Evolutionary conservation across 2,888 invertebrate genomes (phyloP), one percentile per base, ranked within the genome.

Genomic region (Himalopsyche tibetana): DNA sequence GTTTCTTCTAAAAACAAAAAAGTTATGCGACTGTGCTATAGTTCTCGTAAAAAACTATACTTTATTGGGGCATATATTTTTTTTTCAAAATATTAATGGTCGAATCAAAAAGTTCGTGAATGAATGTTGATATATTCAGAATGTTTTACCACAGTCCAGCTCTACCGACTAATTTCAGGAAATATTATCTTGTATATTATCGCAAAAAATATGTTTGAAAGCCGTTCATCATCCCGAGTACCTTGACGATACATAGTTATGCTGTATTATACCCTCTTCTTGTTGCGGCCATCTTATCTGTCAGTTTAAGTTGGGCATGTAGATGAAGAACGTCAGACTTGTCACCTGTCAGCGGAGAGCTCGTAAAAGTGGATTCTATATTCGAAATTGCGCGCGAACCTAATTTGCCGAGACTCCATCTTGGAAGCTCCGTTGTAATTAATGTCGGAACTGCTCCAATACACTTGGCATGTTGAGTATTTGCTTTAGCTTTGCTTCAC

Each of bases 221-320:
- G 38, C 11, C 36, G 36, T 74, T 74, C 74, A 74, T 74, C 74
- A 74, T 74, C 36, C 15, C 2, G 51, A 51, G 15, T 3, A 51
- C 12, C 36, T 74, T 74, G 74, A 36, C 36, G 11, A 36, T 36
- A 36, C 12, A 74, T 74, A 63, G 2, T 38, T 74, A 74, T 69
- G 36, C 69, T 69, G 28, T 36, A 69, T 69, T 36, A 74, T 9
- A 74, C 74, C 36, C 28, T 74, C 74, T 12, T n/a, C 36, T 36
- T 74, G 74, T 74, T 74, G 74, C 36, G 74, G 74, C 74, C 74
- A 74, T 74, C 74, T 74, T 36, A 51, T 19, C 63, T 63, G 36
- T 74, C 74, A 36, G 74, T 74, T 74, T 74, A 74, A 74, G 74
- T 74, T 74, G 38, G 74, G 74, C 74, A 74, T 74, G 36, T 74